phyloP scores from a whole-genome alignment of 2,797 vertebrate genomes.

The Artibeus jamaicensis region DNA sequence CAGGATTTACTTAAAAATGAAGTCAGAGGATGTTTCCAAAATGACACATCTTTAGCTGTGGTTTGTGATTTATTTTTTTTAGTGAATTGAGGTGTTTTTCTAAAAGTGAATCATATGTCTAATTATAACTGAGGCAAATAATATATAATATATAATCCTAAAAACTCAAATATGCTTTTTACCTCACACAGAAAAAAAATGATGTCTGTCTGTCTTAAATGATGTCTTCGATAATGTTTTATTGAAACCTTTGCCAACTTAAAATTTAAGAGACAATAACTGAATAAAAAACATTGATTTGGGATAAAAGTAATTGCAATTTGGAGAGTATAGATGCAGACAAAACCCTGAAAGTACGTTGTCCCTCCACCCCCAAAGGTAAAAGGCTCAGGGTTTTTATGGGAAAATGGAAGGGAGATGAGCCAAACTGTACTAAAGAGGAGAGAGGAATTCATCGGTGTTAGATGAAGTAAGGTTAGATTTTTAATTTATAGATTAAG shows the following conservation, averaged over 20 bases:
- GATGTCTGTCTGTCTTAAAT: not conserved
- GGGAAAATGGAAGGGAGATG: not conserved
- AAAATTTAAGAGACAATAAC: not conserved
- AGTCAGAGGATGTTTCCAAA: not conserved
- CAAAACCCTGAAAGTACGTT: not conserved
- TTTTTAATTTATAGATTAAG: not conserved
- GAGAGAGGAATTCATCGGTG: not conserved
- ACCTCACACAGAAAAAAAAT: not conserved
- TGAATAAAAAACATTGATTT: not conserved
- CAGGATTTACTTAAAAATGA: not conserved
- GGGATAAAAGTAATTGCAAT: not conserved
- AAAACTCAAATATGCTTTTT: not conserved
- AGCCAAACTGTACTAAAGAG: not conserved
- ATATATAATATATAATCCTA: not conserved
- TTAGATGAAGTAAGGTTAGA: not conserved
- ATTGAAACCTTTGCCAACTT: not conserved
- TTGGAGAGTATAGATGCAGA: not conserved
- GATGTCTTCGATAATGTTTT: too few species aligned
- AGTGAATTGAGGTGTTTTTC: not conserved
- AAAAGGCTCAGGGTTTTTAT: not conserved
- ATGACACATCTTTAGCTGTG: not conserved
- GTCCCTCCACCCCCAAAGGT: not conserved
- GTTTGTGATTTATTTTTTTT: not conserved
- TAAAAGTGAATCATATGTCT: not conserved
- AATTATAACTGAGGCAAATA: not conserved